A percentile compares a stretch with the other conserved stretches of the same genome.
Conservation (phyloP, 2,113 vertebrate genomes). For the Dicentrarchus labrax region DNA sequence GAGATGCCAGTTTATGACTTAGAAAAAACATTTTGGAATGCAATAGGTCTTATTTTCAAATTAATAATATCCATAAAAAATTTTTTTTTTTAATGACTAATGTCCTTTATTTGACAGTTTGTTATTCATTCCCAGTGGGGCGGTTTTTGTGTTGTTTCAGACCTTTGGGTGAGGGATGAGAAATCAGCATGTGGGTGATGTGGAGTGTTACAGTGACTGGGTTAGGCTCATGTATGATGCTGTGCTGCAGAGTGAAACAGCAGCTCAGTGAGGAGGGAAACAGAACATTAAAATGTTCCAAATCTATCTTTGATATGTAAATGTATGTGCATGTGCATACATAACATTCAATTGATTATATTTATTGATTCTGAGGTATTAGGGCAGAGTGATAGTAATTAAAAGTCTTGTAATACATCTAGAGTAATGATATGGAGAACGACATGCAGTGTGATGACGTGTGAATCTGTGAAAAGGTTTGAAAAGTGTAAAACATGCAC, state of each 20-base stretch:
- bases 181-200: constrained; percentile 51
- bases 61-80: background rate
- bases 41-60: background rate
- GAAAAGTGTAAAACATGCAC: background rate
- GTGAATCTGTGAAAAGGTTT: constrained; percentile 14
- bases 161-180: constrained; percentile 34
- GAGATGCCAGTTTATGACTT: background rate
- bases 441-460: constrained; percentile 19
- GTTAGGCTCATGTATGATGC: constrained; percentile 32
- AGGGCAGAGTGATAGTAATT: background rate
- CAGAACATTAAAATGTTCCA: background rate
- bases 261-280: constrained; percentile 28
- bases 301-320: constrained; percentile 7
- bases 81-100: background rate
- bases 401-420: background rate
- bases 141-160: constrained; percentile 31
- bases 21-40: background rate
- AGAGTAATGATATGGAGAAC: background rate
- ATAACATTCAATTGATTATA: background rate
- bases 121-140: background rate
- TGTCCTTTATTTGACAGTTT: constrained; percentile 14
- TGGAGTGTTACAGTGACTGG: constrained; percentile 44
- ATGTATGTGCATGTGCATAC: background rate
- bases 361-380: background rate
- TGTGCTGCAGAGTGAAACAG: constrained; percentile 28